A percentile compares a stretch with the other conserved stretches of the same genome.
These are phyloP conservation scores for Mellilla xanthometata DNA, from an alignment of 2,888 invertebrate genomes.

Conservation along the genomic window DNA sequence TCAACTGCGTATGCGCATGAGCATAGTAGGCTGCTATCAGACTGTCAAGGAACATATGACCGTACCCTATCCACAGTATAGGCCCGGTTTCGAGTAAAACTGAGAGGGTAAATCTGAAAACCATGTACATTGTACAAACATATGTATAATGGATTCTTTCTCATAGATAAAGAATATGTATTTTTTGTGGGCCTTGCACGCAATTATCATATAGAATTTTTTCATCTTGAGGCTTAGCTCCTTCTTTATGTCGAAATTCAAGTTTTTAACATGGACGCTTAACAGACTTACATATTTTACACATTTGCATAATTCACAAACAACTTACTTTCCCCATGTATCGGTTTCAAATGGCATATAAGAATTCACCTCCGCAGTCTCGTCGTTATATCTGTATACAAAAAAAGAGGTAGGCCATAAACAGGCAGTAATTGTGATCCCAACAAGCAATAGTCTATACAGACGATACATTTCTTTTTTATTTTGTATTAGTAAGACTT, in stretches of 20 bases:
- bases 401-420: slow-evolving; percentile 34
- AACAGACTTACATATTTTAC: no score
- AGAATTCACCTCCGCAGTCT: slow-evolving; percentile 25
- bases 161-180: no score
- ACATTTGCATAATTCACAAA: no score
- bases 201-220: no score
- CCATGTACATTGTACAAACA: no score
- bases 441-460: slow-evolving; percentile 14
- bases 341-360: slow-evolving; percentile 43
- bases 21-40: slow-evolving; percentile 43
- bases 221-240: no score
- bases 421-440: neutral
- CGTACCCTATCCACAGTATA: slow-evolving; percentile 39
- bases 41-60: slow-evolving; percentile 42
- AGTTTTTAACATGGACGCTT: no score
- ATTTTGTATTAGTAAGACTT: slow-evolving; percentile 31
- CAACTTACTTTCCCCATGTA: slow-evolving; percentile 40
- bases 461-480: slow-evolving; percentile 31
- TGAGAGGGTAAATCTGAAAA: slow-evolving; percentile 38
- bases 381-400: slow-evolving; percentile 33
- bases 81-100: slow-evolving; percentile 34
- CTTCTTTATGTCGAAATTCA: no score
- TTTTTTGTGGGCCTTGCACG: no score
- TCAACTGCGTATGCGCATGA: slow-evolving; percentile 46
- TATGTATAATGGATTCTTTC: no score